phyloP scores from a whole-genome alignment of 2,888 invertebrate genomes.

The Acrocyrtus sp. region DNA sequence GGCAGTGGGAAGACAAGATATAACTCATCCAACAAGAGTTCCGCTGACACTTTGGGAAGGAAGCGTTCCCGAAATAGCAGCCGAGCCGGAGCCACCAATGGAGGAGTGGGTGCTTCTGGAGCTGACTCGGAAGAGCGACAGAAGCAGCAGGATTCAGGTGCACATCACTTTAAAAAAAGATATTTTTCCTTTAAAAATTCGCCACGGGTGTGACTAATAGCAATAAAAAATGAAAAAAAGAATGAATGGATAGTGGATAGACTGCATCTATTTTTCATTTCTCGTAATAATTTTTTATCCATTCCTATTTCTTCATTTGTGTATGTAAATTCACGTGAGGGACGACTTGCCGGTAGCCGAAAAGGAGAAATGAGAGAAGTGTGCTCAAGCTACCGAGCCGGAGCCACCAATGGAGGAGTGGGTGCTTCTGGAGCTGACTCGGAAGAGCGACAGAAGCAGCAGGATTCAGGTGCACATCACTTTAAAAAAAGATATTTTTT shows the following conservation, averaged over 20 bases:
- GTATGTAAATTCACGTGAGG: no score
- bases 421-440: conserved; percentile 33
- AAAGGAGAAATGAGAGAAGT: no score
- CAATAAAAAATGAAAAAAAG: no score
- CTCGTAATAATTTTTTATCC: no score
- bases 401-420: conserved; percentile 22
- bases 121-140: conserved; percentile 41
- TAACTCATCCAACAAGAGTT: conserved; percentile 47
- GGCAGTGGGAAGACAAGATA: conserved; percentile 60
- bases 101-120: conserved; percentile 28
- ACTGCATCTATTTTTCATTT: no score
- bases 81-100: conserved; percentile 35
- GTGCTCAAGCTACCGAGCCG: no score
- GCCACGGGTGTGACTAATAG: no score
- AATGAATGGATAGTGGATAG: no score
- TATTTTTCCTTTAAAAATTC: no score
- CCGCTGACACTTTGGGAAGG: conserved; percentile 68
- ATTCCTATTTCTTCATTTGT: no score
- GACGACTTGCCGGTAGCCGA: no score
- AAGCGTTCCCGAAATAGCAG: conserved; percentile 40
- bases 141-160: conserved; percentile 48
- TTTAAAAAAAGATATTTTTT: no score
- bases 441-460: conserved; percentile 45
- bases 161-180: not conserved
- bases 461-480: conserved; percentile 49